These are phyloP conservation scores for Isichthys henryi DNA, from an alignment of 2,113 vertebrate genomes.

Conservation along the genomic window DNA sequence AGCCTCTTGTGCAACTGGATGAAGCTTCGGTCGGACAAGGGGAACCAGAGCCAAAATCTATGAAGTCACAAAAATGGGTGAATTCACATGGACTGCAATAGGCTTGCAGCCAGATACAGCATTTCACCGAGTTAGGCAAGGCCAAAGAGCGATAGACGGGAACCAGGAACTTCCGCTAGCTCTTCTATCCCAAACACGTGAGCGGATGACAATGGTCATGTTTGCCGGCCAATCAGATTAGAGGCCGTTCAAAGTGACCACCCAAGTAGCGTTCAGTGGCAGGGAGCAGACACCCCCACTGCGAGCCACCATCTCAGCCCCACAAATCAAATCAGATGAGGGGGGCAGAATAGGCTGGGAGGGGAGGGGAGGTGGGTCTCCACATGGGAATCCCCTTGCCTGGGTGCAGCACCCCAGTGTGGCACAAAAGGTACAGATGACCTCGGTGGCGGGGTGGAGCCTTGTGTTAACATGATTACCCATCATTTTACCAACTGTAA, in stretches of 20 bases:
- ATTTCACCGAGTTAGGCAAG: background rate
- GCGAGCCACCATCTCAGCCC: conserved; percentile 45
- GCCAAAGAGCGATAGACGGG: background rate
- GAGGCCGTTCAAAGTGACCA: conserved; percentile 51
- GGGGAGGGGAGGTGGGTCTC: conserved; percentile 8
- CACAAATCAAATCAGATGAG: conserved; percentile 44
- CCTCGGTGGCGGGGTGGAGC: conserved; percentile 26
- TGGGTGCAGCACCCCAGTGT: background rate
- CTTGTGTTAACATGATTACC: conserved; percentile 45
- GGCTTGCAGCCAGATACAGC: background rate
- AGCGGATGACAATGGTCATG: conserved; percentile 42
- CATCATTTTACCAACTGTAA: conserved; percentile 30
- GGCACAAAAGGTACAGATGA: conserved; percentile 37
- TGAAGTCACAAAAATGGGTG: background rate
- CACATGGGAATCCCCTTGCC: conserved; percentile 22
- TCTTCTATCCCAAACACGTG: conserved; percentile 38
- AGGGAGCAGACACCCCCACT: conserved; percentile 37
- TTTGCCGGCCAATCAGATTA: conserved; percentile 57
- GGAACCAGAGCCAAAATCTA: background rate
- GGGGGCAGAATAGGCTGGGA: conserved; percentile 28
- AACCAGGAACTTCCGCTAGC: background rate
- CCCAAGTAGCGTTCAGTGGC: conserved; percentile 47
- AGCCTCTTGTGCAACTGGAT: background rate
- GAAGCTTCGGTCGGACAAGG: background rate
- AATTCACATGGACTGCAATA: background rate